A percentile compares a stretch with the other conserved stretches of the same genome.
Evolutionary conservation across 2,113 vertebrate species (phyloP).

Genomic region (Planiliza haematocheilus): DNA sequence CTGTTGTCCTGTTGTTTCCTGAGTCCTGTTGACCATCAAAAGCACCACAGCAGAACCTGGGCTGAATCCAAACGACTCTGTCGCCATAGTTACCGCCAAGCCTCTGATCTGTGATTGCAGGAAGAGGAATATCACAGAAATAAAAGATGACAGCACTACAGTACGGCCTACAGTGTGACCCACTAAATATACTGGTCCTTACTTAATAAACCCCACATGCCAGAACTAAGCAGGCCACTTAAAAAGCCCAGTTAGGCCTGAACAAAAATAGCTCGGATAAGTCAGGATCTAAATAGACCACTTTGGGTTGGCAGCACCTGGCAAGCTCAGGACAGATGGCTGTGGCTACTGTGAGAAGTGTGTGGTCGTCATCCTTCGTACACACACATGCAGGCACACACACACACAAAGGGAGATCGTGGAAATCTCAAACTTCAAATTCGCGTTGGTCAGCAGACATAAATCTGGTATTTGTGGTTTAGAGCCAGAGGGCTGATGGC

Average conservation of each 20-base stretch:
- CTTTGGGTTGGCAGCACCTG: conserved; percentile 77
- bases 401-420: conserved; percentile 11
- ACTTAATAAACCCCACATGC: conserved; percentile 54
- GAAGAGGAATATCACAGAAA: conserved; percentile 11
- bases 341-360: conserved; percentile 44
- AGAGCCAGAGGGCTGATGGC: conserved; percentile 12
- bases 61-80: conserved; percentile 40
- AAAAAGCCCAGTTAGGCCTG: conserved; percentile 52
- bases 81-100: conserved; percentile 49
- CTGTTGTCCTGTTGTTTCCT: too few species aligned
- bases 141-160: conserved; percentile 44
- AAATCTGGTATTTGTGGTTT: conserved; percentile 51
- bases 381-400: conserved; percentile 8
- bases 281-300: conserved; percentile 70
- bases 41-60: conserved; percentile 45
- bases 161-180: conserved; percentile 17
- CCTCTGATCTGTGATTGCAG: conserved; percentile 36
- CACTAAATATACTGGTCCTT: conserved; percentile 24
- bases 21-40: conserved; percentile 67
- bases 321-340: conserved; percentile 75
- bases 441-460: conserved; percentile 18
- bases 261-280: conserved; percentile 65
- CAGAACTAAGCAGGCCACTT: conserved; percentile 48
- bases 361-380: conserved; percentile 5
- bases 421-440: conserved; percentile 21